Percentiles rank a stretch among this genome's conserved stretches.
Evolutionary conservation across 2,888 invertebrate genomes (phyloP).

Genomic region (Anoplius nigerrimus): DNA sequence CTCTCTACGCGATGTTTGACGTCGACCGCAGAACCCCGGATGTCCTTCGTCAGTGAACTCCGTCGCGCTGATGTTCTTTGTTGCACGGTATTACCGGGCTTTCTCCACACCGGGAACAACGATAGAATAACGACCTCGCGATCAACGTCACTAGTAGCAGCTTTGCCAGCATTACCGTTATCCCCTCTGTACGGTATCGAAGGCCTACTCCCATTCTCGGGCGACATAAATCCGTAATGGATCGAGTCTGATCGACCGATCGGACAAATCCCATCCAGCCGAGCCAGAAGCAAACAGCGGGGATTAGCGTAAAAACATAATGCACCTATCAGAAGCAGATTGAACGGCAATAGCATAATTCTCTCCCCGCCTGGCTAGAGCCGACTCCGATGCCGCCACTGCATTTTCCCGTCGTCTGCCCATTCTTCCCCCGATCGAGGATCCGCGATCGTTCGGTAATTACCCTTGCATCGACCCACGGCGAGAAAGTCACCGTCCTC

Average conservation of each 20-base stretch:
- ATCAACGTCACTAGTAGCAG: not conserved
- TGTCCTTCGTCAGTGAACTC: not conserved
- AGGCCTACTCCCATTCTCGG: conserved; percentile 61
- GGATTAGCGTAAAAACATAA: conserved; percentile 2
- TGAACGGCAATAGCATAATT: conserved; percentile 7
- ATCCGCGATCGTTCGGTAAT: not conserved
- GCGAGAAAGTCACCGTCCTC: not conserved
- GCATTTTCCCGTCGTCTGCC: not conserved
- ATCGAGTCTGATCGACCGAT: conserved; percentile 65
- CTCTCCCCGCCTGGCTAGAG: too few relatives aligned
- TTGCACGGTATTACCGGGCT: not conserved
- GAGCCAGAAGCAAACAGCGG: not conserved
- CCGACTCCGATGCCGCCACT: too few relatives aligned
- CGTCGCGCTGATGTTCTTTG: conserved; percentile 6
- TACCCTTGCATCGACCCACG: not conserved
- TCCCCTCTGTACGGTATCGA: not conserved
- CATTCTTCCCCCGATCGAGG: not conserved
- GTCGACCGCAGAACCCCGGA: too few relatives aligned
- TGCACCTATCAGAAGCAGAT: not conserved
- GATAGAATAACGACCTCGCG: conserved; percentile 10
- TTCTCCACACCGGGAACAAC: not conserved
- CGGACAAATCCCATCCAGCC: conserved; percentile 5
- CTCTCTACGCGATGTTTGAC: too few relatives aligned
- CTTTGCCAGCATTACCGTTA: not conserved
- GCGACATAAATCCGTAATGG: conserved; percentile 71